A percentile compares a stretch with the other conserved stretches of the same genome.
phyloP scores from a whole-genome alignment of 1,140 invertebrate species.

The Cotesia vestalis region DNA sequence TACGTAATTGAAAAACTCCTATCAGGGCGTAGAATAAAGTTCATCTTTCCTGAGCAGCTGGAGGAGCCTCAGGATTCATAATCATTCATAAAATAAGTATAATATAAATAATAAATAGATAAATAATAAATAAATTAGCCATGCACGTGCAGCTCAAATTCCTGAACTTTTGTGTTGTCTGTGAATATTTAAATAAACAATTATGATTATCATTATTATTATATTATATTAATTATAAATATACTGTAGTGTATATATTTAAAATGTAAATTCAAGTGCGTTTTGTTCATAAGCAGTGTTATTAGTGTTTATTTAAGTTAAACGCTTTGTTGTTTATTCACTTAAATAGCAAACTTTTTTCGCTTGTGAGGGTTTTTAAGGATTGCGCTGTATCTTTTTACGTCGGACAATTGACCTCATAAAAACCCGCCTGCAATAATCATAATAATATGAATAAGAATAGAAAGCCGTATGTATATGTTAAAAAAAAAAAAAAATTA shows the following conservation, averaged over 20 bases:
- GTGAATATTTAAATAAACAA: background rate
- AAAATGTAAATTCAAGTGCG: too few species aligned
- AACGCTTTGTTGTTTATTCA: background rate
- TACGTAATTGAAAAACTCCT: conserved; percentile 94
- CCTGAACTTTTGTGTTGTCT: background rate
- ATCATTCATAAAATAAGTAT: conserved; percentile 30
- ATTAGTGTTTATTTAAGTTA: too few species aligned
- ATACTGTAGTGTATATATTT: too few species aligned
- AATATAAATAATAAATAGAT: conserved; percentile 36
- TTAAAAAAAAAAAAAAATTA: background rate
- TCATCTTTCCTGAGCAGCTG: conserved; percentile 65
- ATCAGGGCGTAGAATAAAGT: conserved; percentile 70
- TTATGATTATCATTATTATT: too few species aligned
- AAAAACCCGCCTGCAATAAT: conserved; percentile 28
- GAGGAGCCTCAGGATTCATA: conserved; percentile 61
- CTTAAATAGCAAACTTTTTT: background rate
- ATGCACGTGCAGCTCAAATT: background rate
- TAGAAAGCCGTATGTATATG: background rate
- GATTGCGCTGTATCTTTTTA: too few species aligned
- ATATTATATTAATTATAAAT: too few species aligned
- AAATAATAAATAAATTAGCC: conserved; percentile 22
- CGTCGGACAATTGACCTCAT: background rate
- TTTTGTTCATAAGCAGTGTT: too few species aligned
- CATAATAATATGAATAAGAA: too few species aligned
- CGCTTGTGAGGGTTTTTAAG: too few species aligned